A percentile compares a stretch with the other conserved stretches of the same genome.
Conservation (phyloP, 2,113 vertebrate species). For the Hypomesus transpacificus region DNA sequence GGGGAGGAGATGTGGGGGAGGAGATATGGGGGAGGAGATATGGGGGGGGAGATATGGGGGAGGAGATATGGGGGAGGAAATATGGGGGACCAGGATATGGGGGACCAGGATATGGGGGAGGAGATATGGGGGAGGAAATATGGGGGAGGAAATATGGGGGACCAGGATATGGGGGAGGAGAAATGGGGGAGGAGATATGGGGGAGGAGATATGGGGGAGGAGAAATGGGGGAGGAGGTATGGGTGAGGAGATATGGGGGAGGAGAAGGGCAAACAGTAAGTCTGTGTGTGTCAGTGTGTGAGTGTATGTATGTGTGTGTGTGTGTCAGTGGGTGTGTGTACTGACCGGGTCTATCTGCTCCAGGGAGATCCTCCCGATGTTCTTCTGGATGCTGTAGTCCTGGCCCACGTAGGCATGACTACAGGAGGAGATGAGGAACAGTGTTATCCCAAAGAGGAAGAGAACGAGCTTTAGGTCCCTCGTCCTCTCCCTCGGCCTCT, state of each 20-base stretch:
- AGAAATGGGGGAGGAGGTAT: background rate
- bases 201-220: background rate
- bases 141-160: no score
- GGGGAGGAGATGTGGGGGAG: background rate
- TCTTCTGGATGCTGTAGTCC: slow-evolving; percentile 89
- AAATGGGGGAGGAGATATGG: no score
- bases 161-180: no score
- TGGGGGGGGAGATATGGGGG: slow-evolving; percentile 2
- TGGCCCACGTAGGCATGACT: slow-evolving; percentile 94
- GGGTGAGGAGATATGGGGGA: background rate
- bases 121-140: no score
- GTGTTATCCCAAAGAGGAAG: no score
- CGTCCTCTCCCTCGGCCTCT: no score
- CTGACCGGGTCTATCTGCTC: slow-evolving; percentile 93
- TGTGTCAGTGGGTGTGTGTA: slow-evolving; percentile 22
- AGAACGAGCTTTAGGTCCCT: background rate
- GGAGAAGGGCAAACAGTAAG: background rate
- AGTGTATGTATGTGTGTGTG: background rate
- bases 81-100: slow-evolving; percentile 8
- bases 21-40: background rate
- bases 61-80: slow-evolving; percentile 73
- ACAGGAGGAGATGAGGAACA: slow-evolving; percentile 38
- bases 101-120: no score
- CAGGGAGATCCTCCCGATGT: slow-evolving; percentile 86
- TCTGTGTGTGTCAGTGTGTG: background rate